Evolutionary conservation across 1,140 invertebrate genomes (phyloP).

Genomic region (Brachionus asplanchnoidis): DNA sequence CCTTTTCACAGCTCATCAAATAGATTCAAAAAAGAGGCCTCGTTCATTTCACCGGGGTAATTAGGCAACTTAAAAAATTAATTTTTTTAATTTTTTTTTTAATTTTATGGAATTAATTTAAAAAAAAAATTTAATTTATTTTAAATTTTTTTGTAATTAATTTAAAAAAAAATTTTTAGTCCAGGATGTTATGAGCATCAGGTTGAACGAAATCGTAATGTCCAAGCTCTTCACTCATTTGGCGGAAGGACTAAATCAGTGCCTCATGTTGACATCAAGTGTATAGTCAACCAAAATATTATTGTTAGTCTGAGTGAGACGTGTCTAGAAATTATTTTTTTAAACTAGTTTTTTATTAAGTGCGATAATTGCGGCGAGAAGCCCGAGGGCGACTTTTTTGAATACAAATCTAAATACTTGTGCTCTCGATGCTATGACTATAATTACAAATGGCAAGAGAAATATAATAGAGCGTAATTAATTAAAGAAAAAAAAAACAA

Average conservation of each 20-base stretch:
- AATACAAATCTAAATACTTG: background rate
- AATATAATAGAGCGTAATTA: constrained; percentile 37
- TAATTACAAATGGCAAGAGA: constrained; percentile 42
- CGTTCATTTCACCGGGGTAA: background rate
- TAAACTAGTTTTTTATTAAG: background rate
- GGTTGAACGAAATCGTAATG: constrained; percentile 11
- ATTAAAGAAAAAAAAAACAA: background rate
- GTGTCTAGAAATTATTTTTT: background rate
- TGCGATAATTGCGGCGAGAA: constrained; percentile 6
- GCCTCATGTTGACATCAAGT: constrained; percentile 32
- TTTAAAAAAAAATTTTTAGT: too few relatives aligned
- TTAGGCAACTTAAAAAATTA: too few relatives aligned
- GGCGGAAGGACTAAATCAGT: constrained; percentile 35
- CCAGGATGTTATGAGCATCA: constrained; percentile 21
- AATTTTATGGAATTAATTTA: background rate
- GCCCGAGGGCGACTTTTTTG: constrained; percentile 33
- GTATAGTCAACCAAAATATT: background rate
- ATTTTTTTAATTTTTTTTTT: background rate
- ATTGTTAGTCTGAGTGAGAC: background rate
- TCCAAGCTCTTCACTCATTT: constrained; percentile 38
- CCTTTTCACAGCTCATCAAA: constrained; percentile 8
- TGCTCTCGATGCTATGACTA: constrained; percentile 30
- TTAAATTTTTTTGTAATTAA: background rate
- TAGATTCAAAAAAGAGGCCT: constrained; percentile 5
- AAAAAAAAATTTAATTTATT: background rate